Evolutionary conservation across 2,113 vertebrate genomes (phyloP).

Genomic region (Gambusia holbrooki): DNA sequence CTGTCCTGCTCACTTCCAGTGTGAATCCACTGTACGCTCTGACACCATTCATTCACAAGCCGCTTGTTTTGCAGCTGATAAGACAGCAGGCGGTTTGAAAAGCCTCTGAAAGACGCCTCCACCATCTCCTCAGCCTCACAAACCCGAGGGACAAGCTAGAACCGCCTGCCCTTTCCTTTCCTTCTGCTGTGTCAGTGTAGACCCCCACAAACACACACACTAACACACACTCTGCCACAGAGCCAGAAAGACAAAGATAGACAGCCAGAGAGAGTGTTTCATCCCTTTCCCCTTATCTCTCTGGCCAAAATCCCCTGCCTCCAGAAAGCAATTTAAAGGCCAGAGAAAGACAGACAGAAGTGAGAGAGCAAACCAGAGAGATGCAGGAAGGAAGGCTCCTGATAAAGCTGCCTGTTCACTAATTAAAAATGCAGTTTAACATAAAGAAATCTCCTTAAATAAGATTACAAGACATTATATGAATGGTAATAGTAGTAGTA

Average conservation of each 20-base stretch:
- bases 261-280: conserved; percentile 51
- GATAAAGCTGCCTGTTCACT: conserved; percentile 20
- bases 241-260: conserved; percentile 42
- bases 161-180: conserved; percentile 30
- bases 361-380: conserved; percentile 22
- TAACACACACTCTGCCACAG: not conserved
- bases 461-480: not conserved
- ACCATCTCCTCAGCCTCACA: conserved; percentile 11
- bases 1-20: not conserved
- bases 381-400: conserved; percentile 31
- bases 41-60: conserved; percentile 2
- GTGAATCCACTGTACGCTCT: conserved; percentile 6
- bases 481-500: not conserved
- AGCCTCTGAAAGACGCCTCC: conserved; percentile 2
- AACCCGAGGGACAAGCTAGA: conserved; percentile 31
- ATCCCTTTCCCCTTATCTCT: conserved; percentile 65
- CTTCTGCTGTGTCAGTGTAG: conserved; percentile 25
- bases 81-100: not conserved
- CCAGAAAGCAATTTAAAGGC: conserved; percentile 74
- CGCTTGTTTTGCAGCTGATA: conserved; percentile 26
- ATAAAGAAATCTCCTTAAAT: not conserved
- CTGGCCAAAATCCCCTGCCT: conserved; percentile 62
- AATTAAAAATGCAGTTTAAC: not conserved
- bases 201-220: not conserved
- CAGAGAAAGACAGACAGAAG: conserved; percentile 30